phyloP scores from a whole-genome alignment of 2,113 vertebrate genomes.

The Pontoporia blainvillei region DNA sequence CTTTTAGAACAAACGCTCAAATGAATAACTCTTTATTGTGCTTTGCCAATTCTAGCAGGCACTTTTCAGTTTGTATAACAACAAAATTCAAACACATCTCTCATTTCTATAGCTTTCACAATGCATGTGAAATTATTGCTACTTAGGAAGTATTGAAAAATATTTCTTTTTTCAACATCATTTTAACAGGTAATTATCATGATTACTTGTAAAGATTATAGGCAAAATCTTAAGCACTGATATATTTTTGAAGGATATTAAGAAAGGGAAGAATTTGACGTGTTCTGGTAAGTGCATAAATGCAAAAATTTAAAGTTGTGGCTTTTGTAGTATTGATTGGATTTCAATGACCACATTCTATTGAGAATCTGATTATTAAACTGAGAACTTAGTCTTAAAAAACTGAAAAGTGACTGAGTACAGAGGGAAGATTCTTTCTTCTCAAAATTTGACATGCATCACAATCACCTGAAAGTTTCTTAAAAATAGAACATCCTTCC shows the following conservation, averaged over 20 bases:
- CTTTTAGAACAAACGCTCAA: slow-evolving; percentile 20
- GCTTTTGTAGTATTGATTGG: neutral
- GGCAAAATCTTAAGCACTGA: neutral
- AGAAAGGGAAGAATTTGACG: neutral
- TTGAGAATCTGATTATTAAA: neutral
- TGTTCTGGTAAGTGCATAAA: neutral
- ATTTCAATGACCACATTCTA: neutral
- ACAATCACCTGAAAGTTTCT: neutral
- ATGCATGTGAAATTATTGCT: neutral
- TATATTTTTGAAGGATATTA: neutral
- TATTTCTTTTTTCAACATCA: neutral
- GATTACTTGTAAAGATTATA: neutral
- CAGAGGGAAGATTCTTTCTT: neutral
- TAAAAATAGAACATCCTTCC: neutral
- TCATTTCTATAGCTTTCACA: neutral
- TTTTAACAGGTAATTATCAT: neutral
- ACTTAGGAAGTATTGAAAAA: neutral
- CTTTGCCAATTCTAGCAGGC: neutral
- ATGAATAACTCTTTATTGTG: neutral
- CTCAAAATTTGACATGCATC: neutral
- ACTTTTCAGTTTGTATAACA: neutral
- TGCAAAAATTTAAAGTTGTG: neutral
- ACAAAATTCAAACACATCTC: neutral
- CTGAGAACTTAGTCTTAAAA: neutral
- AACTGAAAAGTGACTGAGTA: neutral